A percentile compares a stretch with the other conserved stretches of the same genome.
Conservation (phyloP, 2,113 vertebrate species). For the Anarrhichthys ocellatus region DNA sequence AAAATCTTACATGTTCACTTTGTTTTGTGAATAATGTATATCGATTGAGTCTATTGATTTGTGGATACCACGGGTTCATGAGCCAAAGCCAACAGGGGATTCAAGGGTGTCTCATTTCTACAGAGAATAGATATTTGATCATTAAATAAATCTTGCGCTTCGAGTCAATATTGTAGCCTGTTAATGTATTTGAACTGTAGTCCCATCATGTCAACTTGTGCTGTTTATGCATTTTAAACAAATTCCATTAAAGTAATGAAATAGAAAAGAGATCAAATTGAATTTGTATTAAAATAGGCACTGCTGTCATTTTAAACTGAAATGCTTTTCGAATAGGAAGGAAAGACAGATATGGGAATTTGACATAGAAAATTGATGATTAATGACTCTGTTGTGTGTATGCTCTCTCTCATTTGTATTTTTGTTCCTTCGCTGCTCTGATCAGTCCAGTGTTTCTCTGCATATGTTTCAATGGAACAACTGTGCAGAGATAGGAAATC, state of each 20-base stretch:
- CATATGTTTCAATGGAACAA: constrained; percentile 35
- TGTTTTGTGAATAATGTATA: constrained; percentile 11
- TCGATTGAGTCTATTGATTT: constrained; percentile 17
- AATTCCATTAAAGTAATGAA: background rate
- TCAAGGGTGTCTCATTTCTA: background rate
- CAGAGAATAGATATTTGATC: background rate
- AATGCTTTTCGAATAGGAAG: background rate
- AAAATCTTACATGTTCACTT: constrained; percentile 8
- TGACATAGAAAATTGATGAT: background rate
- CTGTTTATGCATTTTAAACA: background rate
- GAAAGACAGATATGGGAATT: background rate
- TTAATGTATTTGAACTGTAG: background rate
- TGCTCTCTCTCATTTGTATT: background rate
- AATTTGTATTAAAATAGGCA: background rate
- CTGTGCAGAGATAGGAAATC: constrained; percentile 57
- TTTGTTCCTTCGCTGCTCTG: background rate
- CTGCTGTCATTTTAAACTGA: background rate
- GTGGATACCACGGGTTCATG: background rate
- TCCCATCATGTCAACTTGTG: background rate
- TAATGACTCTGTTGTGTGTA: background rate
- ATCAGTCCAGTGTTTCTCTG: constrained; percentile 10
- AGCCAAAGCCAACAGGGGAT: background rate
- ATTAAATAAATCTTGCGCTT: background rate
- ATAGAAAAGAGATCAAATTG: background rate
- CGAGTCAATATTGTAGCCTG: background rate